These are phyloP conservation scores for Scortum barcoo DNA, from an alignment of 2,113 vertebrate species.

Conservation along the genomic window DNA sequence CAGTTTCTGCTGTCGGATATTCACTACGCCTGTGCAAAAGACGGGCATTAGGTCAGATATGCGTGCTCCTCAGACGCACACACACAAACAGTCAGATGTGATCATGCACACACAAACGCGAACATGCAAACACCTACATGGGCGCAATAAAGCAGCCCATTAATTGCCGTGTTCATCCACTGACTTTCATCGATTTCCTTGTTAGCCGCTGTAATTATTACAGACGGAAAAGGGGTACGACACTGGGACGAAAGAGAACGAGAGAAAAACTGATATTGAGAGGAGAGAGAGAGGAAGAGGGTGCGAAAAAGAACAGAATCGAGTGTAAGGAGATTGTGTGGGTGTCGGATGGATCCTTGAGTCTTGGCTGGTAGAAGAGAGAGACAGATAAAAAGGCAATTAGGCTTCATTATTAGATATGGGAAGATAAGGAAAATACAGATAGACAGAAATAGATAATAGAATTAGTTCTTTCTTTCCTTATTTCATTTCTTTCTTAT, in stretches of 20 bases:
- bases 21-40: background rate
- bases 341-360: conserved; percentile 34
- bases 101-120: background rate
- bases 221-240: conserved; percentile 17
- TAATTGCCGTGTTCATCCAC: conserved; percentile 44
- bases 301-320: background rate
- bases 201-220: conserved; percentile 64
- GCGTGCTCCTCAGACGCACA: background rate
- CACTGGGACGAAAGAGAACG: background rate
- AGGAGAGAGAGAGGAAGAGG: background rate
- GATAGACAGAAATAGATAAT: conserved; percentile 30
- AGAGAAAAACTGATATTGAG: conserved; percentile 21
- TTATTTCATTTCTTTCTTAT: conserved; percentile 8
- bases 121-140: conserved; percentile 16
- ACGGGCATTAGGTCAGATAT: background rate
- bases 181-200: conserved; percentile 59
- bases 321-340: conserved; percentile 14
- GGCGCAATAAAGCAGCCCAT: conserved; percentile 15
- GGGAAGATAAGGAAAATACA: conserved; percentile 8
- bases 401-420: conserved; percentile 46
- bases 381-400: conserved; percentile 43
- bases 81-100: background rate
- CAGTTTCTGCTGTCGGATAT: background rate
- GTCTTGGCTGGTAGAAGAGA: conserved; percentile 22
- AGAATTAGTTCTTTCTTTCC: background rate